Evolutionary conservation across 2,888 invertebrate genomes (phyloP), one percentile per base, ranked within the genome.

Genomic region (Automeris io): DNA sequence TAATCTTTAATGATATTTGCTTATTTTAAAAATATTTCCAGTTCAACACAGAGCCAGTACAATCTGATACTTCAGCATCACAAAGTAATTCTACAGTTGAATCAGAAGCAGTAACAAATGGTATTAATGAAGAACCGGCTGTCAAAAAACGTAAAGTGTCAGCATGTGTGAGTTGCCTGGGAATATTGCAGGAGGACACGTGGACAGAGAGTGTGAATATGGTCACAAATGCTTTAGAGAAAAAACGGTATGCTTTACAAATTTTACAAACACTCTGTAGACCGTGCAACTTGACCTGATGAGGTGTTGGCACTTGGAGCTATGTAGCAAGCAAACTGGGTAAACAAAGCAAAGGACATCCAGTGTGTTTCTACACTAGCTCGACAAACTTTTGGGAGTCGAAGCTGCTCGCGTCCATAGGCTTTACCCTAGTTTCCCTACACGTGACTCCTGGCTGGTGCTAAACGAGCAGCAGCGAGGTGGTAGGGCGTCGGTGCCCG

Each of bases 111-210:
- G n/a, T n/a, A n/a, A 37, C 23, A 35, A 43, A 51, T 24, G 37
- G 46, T 33, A 45, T 46, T 39, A 42, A 33, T 9, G 33, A 40
- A 36, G 41, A 48, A 3, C 49, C 58, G 1, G 70, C 72, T 0
- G 53, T 65, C 2, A 40, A 52, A 18, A 90, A 90, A 59, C 80
- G 78, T 43, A 56, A 68, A 4, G 89, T 90, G 44, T 45, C 62
- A 0, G 72, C 89, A 0, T 96, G 96, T 56, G 70, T 89, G 0
- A 88, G 90, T 35, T 96, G 95, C 60, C 72, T 95, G 4, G 94
- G 93, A 1, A 74, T 95, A 4, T 87, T 95, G 36, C 91, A 93
- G 55, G 80, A 88, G 38, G 68, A 78, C 11, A 79, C 86, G 22
- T 91, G 93, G 74, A 71, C 83, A 2, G 72, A 83, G 16, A 79